A percentile compares a stretch with the other conserved stretches of the same genome.
phyloP scores from a whole-genome alignment of 2,888 invertebrate species.

The Rhagonycha lutea region DNA sequence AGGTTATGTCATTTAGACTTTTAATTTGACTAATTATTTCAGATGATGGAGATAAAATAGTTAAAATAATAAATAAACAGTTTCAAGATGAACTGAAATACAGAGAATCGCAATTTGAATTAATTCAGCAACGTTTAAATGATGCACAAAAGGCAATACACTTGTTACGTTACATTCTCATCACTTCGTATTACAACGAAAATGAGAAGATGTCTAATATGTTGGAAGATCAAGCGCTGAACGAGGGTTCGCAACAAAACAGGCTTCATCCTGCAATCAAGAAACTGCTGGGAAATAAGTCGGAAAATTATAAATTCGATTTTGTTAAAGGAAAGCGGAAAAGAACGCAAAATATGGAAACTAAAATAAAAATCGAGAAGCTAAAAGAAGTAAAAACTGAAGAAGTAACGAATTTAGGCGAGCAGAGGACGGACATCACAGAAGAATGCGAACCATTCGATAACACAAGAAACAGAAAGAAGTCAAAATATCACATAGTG shows the following conservation, averaged over 20 bases:
- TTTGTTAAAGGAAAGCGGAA: constrained; percentile 13
- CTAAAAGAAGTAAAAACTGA: constrained; percentile 6
- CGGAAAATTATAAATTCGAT: constrained; percentile 13
- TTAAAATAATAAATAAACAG: constrained; percentile 69
- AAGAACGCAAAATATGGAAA: neutral
- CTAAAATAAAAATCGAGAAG: neutral
- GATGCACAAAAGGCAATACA: constrained; percentile 63
- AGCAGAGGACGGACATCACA: constrained; percentile 3
- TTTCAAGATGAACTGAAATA: constrained; percentile 71
- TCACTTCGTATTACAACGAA: constrained; percentile 64
- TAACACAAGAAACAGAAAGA: constrained; percentile 44
- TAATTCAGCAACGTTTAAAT: constrained; percentile 69
- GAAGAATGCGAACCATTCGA: constrained; percentile 16
- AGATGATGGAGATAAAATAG: constrained; percentile 63
- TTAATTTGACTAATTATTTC: constrained; percentile 29
- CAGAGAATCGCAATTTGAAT: constrained; percentile 72
- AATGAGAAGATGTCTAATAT: constrained; percentile 56
- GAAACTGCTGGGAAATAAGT: constrained; percentile 66
- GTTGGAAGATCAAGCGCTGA: constrained; percentile 42
- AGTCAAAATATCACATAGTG: constrained; percentile 51
- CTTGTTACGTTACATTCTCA: constrained; percentile 62
- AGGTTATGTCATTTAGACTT: neutral
- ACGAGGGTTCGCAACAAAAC: constrained; percentile 47
- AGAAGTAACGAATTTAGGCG: neutral
- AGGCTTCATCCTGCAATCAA: constrained; percentile 78